Evolutionary conservation across 2,113 vertebrate species (phyloP).

Genomic region (Chloebia gouldiae): DNA sequence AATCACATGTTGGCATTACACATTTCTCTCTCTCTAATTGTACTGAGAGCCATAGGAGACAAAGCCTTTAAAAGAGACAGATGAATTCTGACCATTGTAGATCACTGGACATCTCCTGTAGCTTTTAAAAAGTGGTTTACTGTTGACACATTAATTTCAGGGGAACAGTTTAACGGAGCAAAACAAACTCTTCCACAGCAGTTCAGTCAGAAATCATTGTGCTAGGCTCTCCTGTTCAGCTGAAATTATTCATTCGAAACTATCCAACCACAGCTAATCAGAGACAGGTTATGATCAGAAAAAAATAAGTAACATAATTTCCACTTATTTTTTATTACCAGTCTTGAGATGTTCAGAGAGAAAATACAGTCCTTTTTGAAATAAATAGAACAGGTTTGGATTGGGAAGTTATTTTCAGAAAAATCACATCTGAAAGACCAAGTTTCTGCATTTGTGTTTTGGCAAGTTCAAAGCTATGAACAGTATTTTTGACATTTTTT

Average conservation of each 20-base stretch:
- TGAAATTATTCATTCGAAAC: background rate
- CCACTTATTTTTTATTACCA: background rate
- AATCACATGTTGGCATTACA: background rate
- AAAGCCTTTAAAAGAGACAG: background rate
- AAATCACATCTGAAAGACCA: background rate
- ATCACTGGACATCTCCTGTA: background rate
- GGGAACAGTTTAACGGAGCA: background rate
- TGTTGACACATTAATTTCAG: background rate
- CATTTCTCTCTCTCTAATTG: background rate
- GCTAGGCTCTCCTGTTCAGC: background rate
- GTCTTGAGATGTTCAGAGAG: background rate
- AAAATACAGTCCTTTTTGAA: background rate
- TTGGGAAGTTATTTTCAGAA: background rate
- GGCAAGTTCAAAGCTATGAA: background rate
- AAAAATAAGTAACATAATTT: background rate
- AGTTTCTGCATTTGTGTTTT: background rate
- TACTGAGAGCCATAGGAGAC: background rate
- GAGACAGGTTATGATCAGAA: background rate
- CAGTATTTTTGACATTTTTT: slow-evolving; percentile 7
- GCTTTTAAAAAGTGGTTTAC: background rate
- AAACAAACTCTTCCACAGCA: background rate
- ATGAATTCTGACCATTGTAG: background rate
- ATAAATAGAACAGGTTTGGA: background rate
- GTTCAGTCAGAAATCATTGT: background rate
- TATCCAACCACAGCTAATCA: background rate